A percentile compares a stretch with the other conserved stretches of the same genome.
These are phyloP conservation scores for Monomorium pharaonis DNA, from an alignment of 1,140 invertebrate species.

Conservation along the genomic window DNA sequence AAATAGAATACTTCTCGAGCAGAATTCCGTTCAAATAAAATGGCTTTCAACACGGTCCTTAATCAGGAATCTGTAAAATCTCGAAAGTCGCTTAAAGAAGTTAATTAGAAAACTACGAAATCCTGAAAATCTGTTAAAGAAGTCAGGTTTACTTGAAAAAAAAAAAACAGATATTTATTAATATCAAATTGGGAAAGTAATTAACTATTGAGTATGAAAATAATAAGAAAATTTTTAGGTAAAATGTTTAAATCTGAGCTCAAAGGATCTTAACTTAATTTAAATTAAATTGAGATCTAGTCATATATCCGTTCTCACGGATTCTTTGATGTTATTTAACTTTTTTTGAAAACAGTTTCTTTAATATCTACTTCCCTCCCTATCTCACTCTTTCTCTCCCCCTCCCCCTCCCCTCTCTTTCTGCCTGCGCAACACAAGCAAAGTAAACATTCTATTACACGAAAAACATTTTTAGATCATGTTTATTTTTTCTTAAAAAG, in stretches of 20 bases:
- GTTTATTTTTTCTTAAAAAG: not conserved
- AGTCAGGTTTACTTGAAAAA: not conserved
- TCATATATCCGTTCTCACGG: not conserved
- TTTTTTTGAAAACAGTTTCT: not conserved
- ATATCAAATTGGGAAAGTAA: not conserved
- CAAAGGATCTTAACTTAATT: slow-evolving; percentile 1
- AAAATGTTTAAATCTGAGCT: not conserved
- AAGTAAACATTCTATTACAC: not conserved
- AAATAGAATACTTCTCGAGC: slow-evolving; percentile 43
- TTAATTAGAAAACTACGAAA: slow-evolving; percentile 5
- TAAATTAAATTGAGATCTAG: not conserved
- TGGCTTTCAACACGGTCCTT: slow-evolving; percentile 14
- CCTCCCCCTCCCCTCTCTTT: too few relatives aligned
- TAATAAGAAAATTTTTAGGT: not conserved
- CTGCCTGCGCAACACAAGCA: not conserved
- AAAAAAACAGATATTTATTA: not conserved
- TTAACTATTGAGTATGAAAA: not conserved
- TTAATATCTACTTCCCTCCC: not conserved
- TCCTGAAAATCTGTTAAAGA: not conserved
- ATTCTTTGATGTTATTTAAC: not conserved
- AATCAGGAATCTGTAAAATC: slow-evolving; percentile 26
- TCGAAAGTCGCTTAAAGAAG: slow-evolving; percentile 6
- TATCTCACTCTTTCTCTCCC: too few relatives aligned
- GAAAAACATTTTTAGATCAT: not conserved
- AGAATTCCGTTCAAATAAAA: slow-evolving; percentile 48